phyloP scores from a whole-genome alignment of 2,113 vertebrate species.

The Charadrius vociferus region DNA sequence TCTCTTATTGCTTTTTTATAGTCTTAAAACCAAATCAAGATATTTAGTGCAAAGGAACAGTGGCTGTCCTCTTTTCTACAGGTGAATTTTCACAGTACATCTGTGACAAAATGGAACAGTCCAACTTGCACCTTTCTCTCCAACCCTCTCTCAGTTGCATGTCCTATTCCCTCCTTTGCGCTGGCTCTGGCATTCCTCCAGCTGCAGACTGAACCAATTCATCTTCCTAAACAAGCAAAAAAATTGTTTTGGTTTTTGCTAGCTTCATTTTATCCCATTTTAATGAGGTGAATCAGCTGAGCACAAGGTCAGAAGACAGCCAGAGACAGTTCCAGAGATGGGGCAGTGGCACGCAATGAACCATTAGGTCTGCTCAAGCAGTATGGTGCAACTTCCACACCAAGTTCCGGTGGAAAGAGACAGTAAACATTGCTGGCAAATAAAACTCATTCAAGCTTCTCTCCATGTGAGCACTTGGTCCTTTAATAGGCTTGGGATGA shows the following conservation, averaged over 20 bases:
- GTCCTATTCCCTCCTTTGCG: neutral
- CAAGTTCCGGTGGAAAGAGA: neutral
- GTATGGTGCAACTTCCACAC: neutral
- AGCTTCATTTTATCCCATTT: neutral
- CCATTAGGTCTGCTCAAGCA: neutral
- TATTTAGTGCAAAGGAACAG: neutral
- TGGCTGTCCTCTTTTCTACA: neutral
- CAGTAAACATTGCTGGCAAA: neutral
- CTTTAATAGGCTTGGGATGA: neutral
- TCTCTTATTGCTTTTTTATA: neutral
- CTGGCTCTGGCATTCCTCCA: neutral
- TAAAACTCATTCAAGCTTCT: neutral
- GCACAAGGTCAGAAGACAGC: neutral
- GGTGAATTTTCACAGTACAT: neutral
- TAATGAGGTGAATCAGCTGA: neutral
- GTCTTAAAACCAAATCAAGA: neutral
- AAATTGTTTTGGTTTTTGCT: neutral
- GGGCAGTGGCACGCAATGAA: neutral
- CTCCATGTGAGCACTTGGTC: neutral
- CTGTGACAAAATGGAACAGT: neutral
- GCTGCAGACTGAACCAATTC: neutral
- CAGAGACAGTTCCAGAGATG: neutral
- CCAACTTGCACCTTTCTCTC: neutral
- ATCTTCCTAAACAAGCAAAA: neutral
- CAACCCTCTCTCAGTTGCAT: neutral